Conservation (phyloP, 1,140 invertebrate species). For the Myzus persicae region DNA sequence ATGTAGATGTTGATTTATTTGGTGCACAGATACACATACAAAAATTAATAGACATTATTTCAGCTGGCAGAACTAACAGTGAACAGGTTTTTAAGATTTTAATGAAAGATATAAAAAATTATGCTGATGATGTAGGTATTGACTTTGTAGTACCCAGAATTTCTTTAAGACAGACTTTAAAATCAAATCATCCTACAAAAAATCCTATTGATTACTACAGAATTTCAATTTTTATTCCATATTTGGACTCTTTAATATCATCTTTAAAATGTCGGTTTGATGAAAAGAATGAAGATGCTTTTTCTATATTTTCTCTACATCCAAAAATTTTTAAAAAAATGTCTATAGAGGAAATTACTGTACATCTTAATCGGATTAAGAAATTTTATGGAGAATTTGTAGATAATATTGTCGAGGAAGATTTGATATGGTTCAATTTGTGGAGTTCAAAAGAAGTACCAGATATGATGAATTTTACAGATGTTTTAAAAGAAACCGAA, state of each 20-base stretch:
- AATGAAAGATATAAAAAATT: not conserved
- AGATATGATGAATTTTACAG: not conserved
- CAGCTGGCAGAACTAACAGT: not conserved
- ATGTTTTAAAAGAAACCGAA: conserved; percentile 31
- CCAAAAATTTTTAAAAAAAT: not conserved
- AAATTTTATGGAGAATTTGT: not conserved
- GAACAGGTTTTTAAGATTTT: not conserved
- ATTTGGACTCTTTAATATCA: not conserved
- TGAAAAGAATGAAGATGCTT: not conserved
- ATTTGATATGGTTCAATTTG: not conserved
- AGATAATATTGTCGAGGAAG: not conserved
- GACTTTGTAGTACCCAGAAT: not conserved
- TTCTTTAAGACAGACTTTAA: not conserved
- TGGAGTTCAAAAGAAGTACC: conserved; percentile 8
- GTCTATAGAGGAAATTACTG: not conserved
- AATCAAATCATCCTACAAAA: not conserved
- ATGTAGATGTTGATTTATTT: not conserved
- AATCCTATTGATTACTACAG: not conserved
- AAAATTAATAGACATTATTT: not conserved
- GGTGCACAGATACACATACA: not conserved
- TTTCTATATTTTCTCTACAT: not conserved
- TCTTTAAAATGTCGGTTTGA: not conserved
- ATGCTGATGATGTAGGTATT: not conserved
- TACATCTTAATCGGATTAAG: not conserved
- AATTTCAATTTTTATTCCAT: not conserved